Conservation (phyloP, 2,797 vertebrate genomes). For the Cottoperca gobio region DNA sequence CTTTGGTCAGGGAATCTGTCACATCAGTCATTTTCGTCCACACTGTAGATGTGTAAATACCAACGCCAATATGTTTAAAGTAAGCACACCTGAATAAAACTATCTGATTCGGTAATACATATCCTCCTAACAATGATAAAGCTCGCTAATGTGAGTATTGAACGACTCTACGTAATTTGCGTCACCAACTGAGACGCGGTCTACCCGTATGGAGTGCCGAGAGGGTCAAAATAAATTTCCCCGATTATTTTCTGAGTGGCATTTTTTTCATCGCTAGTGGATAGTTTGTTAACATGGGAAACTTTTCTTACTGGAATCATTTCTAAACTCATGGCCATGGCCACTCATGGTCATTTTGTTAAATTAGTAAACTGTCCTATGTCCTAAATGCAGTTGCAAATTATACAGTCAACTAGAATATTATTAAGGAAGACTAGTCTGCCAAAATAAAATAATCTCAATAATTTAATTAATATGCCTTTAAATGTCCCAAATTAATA, state of each 20-base stretch:
- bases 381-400: neutral
- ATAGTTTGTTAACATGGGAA: no score
- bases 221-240: conserved; percentile 37
- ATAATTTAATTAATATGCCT: no score
- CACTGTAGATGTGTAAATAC: conserved; percentile 28
- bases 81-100: neutral
- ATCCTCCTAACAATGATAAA: conserved; percentile 31
- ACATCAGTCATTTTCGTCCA: conserved; percentile 82
- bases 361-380: neutral
- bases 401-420: no score
- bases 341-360: neutral
- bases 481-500: no score
- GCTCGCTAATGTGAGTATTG: conserved; percentile 58
- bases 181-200: conserved; percentile 48
- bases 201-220: conserved; percentile 33
- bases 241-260: neutral
- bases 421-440: no score
- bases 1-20: conserved; percentile 77
- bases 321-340: neutral
- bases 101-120: conserved; percentile 63
- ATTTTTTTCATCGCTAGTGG: neutral
- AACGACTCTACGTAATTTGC: conserved; percentile 44
- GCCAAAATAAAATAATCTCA: no score
- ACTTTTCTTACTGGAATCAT: neutral
- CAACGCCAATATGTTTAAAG: conserved; percentile 8